A percentile compares a stretch with the other conserved stretches of the same genome.
Conservation (phyloP, 2,113 vertebrate species). For the Heterochromis multidens region DNA sequence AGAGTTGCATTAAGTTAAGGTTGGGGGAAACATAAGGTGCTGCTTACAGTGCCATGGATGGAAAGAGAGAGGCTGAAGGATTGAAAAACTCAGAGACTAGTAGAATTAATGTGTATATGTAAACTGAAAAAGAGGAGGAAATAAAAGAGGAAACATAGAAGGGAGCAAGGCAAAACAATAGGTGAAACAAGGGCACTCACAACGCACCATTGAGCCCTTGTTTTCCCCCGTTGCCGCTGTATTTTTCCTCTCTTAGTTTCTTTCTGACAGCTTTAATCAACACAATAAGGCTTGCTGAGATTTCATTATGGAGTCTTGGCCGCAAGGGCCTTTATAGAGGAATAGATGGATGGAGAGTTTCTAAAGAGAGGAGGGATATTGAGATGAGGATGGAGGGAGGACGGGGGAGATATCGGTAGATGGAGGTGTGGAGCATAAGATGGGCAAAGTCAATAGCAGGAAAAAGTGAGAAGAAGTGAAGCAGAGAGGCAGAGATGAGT, state of each 20-base stretch:
- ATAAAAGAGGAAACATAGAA: not conserved
- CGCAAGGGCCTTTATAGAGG: constrained; percentile 32
- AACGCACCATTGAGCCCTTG: constrained; percentile 25
- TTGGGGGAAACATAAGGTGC: constrained; percentile 14
- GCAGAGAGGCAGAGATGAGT: not conserved
- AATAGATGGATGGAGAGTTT: constrained; percentile 46
- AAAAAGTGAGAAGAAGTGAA: not conserved
- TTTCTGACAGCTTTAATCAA: constrained; percentile 72
- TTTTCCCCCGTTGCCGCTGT: constrained; percentile 47
- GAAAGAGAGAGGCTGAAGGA: not conserved
- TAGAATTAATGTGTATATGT: not conserved
- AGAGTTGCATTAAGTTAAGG: constrained; percentile 37
- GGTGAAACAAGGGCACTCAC: constrained; percentile 19
- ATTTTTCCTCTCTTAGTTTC: constrained; percentile 58
- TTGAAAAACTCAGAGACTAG: not conserved
- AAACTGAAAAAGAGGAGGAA: not conserved
- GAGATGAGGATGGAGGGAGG: constrained; percentile 12
- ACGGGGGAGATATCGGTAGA: not conserved
- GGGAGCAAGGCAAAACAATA: not conserved
- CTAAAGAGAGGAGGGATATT: not conserved
- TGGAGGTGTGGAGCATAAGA: not conserved
- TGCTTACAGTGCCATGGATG: not conserved
- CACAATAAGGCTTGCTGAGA: constrained; percentile 64
- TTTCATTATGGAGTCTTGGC: constrained; percentile 62
- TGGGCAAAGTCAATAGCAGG: not conserved